Conservation (phyloP, 92 coral and sea anemone species). For the Heliopora coerulea region DNA sequence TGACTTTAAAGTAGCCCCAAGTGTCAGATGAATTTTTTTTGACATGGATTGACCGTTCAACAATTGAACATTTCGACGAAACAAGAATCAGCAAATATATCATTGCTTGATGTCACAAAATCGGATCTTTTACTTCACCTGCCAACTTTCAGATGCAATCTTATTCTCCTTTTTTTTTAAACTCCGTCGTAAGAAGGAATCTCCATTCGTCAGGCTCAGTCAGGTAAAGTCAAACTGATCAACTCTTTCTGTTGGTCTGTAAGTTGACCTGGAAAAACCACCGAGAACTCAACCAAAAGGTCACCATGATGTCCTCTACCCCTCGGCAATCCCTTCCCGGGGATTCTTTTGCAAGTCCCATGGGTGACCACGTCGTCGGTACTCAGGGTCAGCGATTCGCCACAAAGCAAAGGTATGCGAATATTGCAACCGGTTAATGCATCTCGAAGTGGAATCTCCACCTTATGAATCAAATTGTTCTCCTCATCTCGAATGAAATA, state of each 20-base stretch:
- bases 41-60: too few species aligned
- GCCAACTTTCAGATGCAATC: too few species aligned
- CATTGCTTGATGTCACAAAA: too few species aligned
- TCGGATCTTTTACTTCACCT: too few species aligned
- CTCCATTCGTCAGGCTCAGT: neutral
- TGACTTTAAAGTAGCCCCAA: too few species aligned
- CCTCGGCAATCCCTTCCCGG: conserved; percentile 88
- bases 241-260: conserved; percentile 57
- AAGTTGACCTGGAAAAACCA: conserved; percentile 66
- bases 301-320: conserved; percentile 63
- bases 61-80: too few species aligned
- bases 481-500: conserved; percentile 73
- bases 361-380: conserved; percentile 67
- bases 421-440: conserved; percentile 68
- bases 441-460: conserved; percentile 78
- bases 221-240: conserved; percentile 18
- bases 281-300: conserved; percentile 76
- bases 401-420: conserved; percentile 66
- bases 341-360: conserved; percentile 57
- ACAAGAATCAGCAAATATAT: too few species aligned
- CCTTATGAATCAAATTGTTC: conserved; percentile 71
- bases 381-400: conserved; percentile 55
- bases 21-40: too few species aligned
- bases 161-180: too few species aligned
- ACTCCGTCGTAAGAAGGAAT: too few species aligned